phyloP scores from a whole-genome alignment of 2,888 invertebrate species.

The Melanchra persicariae region DNA sequence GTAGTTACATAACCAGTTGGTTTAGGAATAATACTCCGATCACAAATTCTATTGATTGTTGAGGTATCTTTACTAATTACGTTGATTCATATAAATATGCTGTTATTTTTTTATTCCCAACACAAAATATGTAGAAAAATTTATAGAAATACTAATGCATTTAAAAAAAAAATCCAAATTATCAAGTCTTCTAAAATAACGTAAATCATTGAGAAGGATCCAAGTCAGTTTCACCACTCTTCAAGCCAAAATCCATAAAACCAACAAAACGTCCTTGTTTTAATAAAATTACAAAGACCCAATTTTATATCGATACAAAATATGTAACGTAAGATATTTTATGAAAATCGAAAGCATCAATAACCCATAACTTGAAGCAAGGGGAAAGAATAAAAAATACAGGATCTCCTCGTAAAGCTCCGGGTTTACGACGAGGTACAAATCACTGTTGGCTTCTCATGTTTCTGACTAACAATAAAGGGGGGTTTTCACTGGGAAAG shows the following conservation, averaged over 20 bases:
- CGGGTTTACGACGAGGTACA: slow-evolving; percentile 48
- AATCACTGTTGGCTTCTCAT: slow-evolving; percentile 41
- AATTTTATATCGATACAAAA: slow-evolving; percentile 41
- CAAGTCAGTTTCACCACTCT: neutral
- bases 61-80: no score
- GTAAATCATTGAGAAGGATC: neutral
- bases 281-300: slow-evolving; percentile 41
- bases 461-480: slow-evolving; percentile 36
- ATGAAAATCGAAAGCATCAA: slow-evolving; percentile 60
- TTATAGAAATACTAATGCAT: no score
- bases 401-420: slow-evolving; percentile 51
- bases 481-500: neutral
- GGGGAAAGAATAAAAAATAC: slow-evolving; percentile 52
- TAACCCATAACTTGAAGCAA: slow-evolving; percentile 42
- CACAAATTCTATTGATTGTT: no score
- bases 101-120: no score
- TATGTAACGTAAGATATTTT: slow-evolving; percentile 49
- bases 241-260: slow-evolving; percentile 23
- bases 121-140: no score
- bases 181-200: no score
- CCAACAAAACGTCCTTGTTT: slow-evolving; percentile 12
- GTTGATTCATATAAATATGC: no score
- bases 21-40: no score
- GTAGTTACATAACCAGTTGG: no score
- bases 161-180: no score